Evolutionary conservation across 2,888 invertebrate genomes (phyloP), one percentile per base, ranked within the genome.

Genomic region (Rotaria sp.): DNA sequence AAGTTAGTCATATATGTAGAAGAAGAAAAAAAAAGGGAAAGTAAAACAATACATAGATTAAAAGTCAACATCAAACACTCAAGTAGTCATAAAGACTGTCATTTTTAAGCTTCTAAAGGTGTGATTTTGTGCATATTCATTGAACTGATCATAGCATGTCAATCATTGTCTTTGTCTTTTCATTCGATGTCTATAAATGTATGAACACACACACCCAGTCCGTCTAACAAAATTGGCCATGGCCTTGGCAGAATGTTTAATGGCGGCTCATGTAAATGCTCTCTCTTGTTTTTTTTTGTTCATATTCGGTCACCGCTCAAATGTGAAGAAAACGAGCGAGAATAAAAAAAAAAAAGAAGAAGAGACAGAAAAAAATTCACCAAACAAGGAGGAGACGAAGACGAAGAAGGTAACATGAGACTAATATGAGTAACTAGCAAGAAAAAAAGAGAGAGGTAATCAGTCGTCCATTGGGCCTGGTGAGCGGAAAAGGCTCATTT

Each of bases 401-500:
- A 57, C n/a, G 57, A 57, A 57, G 35, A 67, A 67, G 67, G 67
- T 67, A 67, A 67, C 67, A 35, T 67, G 67, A 67, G 26, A 67
- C 67, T 67, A 67, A 67, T 67, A 30, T 15, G 18, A 35, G 8
- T 67, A 13, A 35, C 35, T 21, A 35, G 35, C 67, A 35, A 67
- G 15, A 21, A 67, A 67, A 57, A 52, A 67, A 21, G 18, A 67
- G 67, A 67, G 67, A 67, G 67, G 67, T 67, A 67, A 67, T 67
- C 35, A 67, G 67, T 35, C 21, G 67, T 67, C 35, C 67, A 67
- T 67, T 67, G 67, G 35, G 21, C 8, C 67, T 67, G 67, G 67
- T 67, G 35, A 67, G 67, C 67, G 67, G 67, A 67, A 52, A 59
- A 67, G 67, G 35, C 67, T 67, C 67, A 67, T 67, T 67, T 67